These are phyloP conservation scores for Polypterus bichir DNA, from an alignment of 2,113 vertebrate species.

Conservation along the genomic window DNA sequence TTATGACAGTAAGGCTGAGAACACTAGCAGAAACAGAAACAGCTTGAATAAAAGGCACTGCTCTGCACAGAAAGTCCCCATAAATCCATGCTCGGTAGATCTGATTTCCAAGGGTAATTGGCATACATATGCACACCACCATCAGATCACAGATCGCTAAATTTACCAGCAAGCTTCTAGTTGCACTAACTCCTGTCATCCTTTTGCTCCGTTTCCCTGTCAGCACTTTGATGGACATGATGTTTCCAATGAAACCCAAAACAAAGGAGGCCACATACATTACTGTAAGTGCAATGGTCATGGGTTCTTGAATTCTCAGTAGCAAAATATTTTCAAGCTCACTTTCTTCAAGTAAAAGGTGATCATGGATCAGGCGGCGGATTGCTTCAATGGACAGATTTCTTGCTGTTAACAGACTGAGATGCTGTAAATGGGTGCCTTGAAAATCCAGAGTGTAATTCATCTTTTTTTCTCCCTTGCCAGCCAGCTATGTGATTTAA, in stretches of 20 bases:
- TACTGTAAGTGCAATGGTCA: conserved; percentile 61
- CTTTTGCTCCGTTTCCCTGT: conserved; percentile 48
- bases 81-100: conserved; percentile 84
- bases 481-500: too few species aligned
- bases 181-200: conserved; percentile 63
- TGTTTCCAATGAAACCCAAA: conserved; percentile 70
- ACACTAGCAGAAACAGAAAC: conserved; percentile 75
- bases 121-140: conserved; percentile 84
- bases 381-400: conserved; percentile 25
- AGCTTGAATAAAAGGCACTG: conserved; percentile 76
- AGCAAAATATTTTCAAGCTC: conserved; percentile 66
- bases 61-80: conserved; percentile 73
- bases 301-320: conserved; percentile 63
- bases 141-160: conserved; percentile 77
- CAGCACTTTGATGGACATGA: conserved; percentile 73
- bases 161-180: conserved; percentile 71
- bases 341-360: conserved; percentile 32
- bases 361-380: conserved; percentile 33
- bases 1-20: conserved; percentile 76
- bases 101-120: conserved; percentile 70
- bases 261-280: conserved; percentile 75
- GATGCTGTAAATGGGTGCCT: not conserved
- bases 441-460: conserved; percentile 25
- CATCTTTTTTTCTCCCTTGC: conserved; percentile 25
- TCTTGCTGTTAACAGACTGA: conserved; percentile 29